Conservation (phyloP, 1,140 invertebrate species). For the Drosophila funebris region DNA sequence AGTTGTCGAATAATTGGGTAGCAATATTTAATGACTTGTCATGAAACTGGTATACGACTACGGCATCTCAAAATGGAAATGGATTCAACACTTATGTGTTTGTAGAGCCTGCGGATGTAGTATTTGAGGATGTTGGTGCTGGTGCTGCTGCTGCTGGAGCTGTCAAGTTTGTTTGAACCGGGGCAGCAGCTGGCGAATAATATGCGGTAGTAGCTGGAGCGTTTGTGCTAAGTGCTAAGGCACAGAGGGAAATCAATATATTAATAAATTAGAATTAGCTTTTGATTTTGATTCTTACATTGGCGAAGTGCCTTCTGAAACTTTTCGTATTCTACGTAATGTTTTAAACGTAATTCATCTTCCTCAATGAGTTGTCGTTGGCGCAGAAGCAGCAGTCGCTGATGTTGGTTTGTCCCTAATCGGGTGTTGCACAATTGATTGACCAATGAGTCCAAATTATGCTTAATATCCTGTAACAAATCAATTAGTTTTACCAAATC, state of each 20-base stretch:
- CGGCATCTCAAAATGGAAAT: slow-evolving; percentile 24
- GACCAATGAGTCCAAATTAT: slow-evolving; percentile 79
- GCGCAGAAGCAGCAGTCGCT: slow-evolving; percentile 75
- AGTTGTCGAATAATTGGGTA: slow-evolving; percentile 60
- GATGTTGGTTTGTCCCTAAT: slow-evolving; percentile 81
- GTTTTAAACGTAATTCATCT: slow-evolving; percentile 80
- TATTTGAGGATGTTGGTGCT: slow-evolving; percentile 56
- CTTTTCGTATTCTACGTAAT: slow-evolving; percentile 83
- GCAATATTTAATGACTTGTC: slow-evolving; percentile 66
- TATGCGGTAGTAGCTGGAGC: slow-evolving; percentile 67
- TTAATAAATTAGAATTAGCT: background rate
- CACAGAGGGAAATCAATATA: background rate
- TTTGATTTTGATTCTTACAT: slow-evolving; percentile 47
- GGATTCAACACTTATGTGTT: slow-evolving; percentile 53
- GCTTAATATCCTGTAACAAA: slow-evolving; percentile 75
- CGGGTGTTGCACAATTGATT: slow-evolving; percentile 80
- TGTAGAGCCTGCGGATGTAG: slow-evolving; percentile 55
- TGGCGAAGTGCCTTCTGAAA: slow-evolving; percentile 81
- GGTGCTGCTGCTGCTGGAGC: slow-evolving; percentile 46
- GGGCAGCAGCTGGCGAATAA: slow-evolving; percentile 67
- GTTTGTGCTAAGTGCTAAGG: slow-evolving; percentile 75
- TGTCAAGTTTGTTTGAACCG: slow-evolving; percentile 66
- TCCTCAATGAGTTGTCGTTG: slow-evolving; percentile 83
- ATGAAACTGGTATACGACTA: slow-evolving; percentile 47
- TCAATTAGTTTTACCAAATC: background rate